Conservation (phyloP, 2,797 vertebrate genomes). For the Mormyrus hasselquistii region DNA sequence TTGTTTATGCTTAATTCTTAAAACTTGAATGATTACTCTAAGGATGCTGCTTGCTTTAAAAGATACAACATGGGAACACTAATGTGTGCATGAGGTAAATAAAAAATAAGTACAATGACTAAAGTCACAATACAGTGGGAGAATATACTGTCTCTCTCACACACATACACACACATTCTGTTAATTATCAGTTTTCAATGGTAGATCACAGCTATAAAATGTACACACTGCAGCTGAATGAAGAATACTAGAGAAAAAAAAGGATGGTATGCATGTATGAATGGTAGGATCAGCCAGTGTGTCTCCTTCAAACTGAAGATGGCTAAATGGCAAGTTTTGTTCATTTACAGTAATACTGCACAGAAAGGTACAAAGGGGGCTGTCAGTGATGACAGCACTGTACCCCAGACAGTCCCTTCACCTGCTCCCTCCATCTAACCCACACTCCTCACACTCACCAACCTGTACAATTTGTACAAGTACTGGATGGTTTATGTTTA, state of each 20-base stretch:
- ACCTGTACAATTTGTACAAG: not conserved
- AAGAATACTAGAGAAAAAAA: not conserved
- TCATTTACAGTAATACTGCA: not conserved
- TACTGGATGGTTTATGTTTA: not conserved
- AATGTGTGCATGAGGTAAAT: not conserved
- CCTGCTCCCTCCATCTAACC: not conserved
- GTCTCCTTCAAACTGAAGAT: not conserved
- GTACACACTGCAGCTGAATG: not conserved
- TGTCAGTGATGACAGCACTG: not conserved
- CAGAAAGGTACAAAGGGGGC: not conserved
- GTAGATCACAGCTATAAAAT: not conserved
- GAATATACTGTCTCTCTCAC: not conserved
- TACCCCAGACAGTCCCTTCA: not conserved
- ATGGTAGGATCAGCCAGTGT: not conserved
- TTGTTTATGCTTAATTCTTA: not conserved
- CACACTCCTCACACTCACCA: not conserved
- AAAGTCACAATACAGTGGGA: not conserved
- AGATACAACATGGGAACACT: not conserved
- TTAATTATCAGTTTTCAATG: not conserved
- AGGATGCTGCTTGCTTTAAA: not conserved
- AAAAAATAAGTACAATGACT: not conserved
- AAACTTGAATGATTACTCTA: not conserved
- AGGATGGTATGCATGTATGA: not conserved
- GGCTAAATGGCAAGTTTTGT: not conserved
- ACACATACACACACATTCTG: not conserved